phyloP scores from a whole-genome alignment of 2,797 vertebrate species.

The Rhinophrynus dorsalis region DNA sequence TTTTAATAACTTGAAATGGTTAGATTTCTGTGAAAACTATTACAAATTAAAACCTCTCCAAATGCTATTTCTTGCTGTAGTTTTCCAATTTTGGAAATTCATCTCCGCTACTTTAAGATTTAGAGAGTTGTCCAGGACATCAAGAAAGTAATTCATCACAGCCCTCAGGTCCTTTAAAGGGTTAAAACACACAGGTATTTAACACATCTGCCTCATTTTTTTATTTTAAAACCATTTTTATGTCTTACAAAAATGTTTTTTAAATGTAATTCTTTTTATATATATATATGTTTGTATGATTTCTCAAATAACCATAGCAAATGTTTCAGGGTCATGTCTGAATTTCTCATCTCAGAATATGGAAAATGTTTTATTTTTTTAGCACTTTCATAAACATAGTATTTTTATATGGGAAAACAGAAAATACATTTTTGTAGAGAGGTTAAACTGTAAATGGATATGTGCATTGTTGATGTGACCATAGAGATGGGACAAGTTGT shows the following conservation, averaged over 20 bases:
- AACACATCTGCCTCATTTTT: not conserved
- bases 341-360: not conserved
- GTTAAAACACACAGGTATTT: not conserved
- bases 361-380: not conserved
- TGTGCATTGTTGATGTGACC: not conserved
- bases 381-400: conserved; percentile 9
- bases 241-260: not conserved
- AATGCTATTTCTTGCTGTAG: too few species aligned
- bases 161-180: too few species aligned
- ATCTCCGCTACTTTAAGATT: too few species aligned
- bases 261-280: not conserved
- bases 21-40: too few species aligned
- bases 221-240: not conserved
- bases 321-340: not conserved
- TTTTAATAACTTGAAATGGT: too few species aligned
- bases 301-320: not conserved
- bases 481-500: not conserved
- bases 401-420: conserved; percentile 7
- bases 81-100: too few species aligned
- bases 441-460: not conserved
- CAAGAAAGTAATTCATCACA: too few species aligned
- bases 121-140: too few species aligned
- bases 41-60: too few species aligned
- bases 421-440: not conserved
- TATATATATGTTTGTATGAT: not conserved